phyloP scores from a whole-genome alignment of 2,888 invertebrate genomes.

The Acleris literana region DNA sequence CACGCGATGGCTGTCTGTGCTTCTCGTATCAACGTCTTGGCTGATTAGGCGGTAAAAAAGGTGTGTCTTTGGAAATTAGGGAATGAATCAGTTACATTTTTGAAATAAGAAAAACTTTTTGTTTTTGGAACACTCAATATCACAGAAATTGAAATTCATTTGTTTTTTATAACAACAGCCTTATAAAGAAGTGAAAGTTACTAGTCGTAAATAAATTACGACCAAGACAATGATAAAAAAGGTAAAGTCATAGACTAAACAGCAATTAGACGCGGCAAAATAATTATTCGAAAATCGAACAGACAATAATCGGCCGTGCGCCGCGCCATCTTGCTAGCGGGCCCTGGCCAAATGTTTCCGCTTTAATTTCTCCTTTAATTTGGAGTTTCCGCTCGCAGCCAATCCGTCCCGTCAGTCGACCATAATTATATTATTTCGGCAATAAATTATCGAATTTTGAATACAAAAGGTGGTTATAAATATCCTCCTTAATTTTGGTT shows the following conservation, averaged over 20 bases:
- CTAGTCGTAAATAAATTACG: slow-evolving; percentile 14
- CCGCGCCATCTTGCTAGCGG: slow-evolving; percentile 81
- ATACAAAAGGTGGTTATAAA: slow-evolving; percentile 76
- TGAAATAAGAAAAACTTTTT: neutral
- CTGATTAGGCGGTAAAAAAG: slow-evolving; percentile 41
- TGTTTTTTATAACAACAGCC: neutral
- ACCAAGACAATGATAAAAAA: slow-evolving; percentile 29
- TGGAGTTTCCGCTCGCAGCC: slow-evolving; percentile 79
- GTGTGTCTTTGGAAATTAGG: slow-evolving; percentile 20
- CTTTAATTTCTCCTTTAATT: slow-evolving; percentile 84
- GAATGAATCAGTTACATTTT: too few relatives aligned
- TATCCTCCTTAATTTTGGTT: slow-evolving; percentile 73
- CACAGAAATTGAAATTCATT: neutral
- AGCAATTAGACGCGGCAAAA: slow-evolving; percentile 68
- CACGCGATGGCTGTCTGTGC: slow-evolving; percentile 63
- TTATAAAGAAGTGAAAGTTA: slow-evolving; percentile 14
- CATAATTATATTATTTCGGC: slow-evolving; percentile 84
- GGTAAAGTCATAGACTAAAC: slow-evolving; percentile 48
- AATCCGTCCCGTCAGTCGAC: slow-evolving; percentile 80
- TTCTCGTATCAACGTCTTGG: slow-evolving; percentile 47
- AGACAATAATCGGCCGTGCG: slow-evolving; percentile 69
- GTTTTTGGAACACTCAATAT: neutral
- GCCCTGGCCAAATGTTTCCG: slow-evolving; percentile 82
- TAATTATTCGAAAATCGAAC: slow-evolving; percentile 79
- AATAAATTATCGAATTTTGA: slow-evolving; percentile 83